These are phyloP conservation scores for Cataglyphis rosenhaueri DNA, from an alignment of 2,888 invertebrate species.

Conservation along the genomic window DNA sequence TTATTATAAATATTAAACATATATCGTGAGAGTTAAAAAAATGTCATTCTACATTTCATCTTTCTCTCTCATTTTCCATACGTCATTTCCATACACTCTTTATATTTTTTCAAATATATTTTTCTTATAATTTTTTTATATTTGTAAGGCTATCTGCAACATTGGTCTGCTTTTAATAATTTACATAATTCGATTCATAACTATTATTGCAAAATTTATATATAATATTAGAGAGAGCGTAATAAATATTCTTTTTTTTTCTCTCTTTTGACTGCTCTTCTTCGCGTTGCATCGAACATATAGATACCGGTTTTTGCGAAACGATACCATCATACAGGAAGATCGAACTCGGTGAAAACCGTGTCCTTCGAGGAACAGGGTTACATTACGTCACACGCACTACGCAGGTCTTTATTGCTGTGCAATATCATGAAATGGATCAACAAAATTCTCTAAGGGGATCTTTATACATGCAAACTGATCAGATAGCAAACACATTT, in stretches of 20 bases:
- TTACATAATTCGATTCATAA: background rate
- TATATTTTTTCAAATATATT: constrained; percentile 3
- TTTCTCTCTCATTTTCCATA: background rate
- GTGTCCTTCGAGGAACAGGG: constrained; percentile 73
- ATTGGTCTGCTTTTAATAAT: background rate
- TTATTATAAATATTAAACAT: background rate
- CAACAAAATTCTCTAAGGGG: constrained; percentile 12
- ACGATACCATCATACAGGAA: constrained; percentile 75
- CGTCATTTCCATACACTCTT: no score
- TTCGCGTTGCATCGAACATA: constrained; percentile 18
- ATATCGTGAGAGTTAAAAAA: background rate
- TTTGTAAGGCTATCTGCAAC: background rate
- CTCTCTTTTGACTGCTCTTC: background rate
- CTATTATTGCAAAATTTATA: background rate
- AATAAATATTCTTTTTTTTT: constrained; percentile 28
- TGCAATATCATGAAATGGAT: constrained; percentile 18
- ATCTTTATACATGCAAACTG: constrained; percentile 17
- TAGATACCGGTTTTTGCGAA: constrained; percentile 72
- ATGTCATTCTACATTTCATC: background rate
- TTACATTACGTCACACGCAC: constrained; percentile 70
- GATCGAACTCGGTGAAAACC: constrained; percentile 74
- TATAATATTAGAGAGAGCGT: background rate
- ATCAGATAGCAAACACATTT: constrained; percentile 13
- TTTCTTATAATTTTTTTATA: background rate
- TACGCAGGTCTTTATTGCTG: constrained; percentile 39